Base-by-base conservation (phyloP, 1,140 invertebrate genomes). In the Megalonaias nervosa region DNA sequence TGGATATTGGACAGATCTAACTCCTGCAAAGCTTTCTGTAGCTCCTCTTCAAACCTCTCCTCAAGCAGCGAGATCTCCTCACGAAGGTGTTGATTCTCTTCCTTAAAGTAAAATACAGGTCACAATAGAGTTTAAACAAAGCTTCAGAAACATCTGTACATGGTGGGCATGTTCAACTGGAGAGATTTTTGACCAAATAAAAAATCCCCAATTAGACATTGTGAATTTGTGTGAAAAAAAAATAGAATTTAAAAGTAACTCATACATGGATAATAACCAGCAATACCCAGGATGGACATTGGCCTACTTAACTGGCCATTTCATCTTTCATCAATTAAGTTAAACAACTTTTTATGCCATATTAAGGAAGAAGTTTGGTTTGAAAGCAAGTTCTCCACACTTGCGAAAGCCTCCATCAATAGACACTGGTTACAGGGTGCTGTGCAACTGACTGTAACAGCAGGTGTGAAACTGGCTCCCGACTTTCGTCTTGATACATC, bases 1-100 rank as follows among this genome's bases (percentile, higher is more conserved):
- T 78, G 71, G 48, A 58, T 57, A 56, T 78, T 65, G 21, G 76
- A 78, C 23, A 78, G 70, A 26, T 78, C 76, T 5, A 71, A 59
- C 59, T 78, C 76, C 23, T 78, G 70, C 11, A 78, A 55, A 17
- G 70, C 74, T 15, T 67, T 23, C 71, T 78, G 70, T 61, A 78
- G 56, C 26, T 72, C 31, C 4, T 69, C 57, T 23, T 78, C 76
- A 67, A 58, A 78, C 26, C 65, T 58, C 17, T 78, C 76, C 48
- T 78, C 76, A 59, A 78, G 67, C 19, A 55, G 55, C 19, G 38
- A 64, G 58, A 78, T 57, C 60, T 78, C 76, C 64, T 73, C 71
- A 38, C 65, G 62, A 15, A 78, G 58, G 64, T 62, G 61, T 38
- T 55, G n/a, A 67, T 78, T 78, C 65, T 78, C 76, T 31, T 74